These are phyloP conservation scores for Rousettus leschenaultii DNA, from an alignment of 2,113 vertebrate species.

Conservation along the genomic window DNA sequence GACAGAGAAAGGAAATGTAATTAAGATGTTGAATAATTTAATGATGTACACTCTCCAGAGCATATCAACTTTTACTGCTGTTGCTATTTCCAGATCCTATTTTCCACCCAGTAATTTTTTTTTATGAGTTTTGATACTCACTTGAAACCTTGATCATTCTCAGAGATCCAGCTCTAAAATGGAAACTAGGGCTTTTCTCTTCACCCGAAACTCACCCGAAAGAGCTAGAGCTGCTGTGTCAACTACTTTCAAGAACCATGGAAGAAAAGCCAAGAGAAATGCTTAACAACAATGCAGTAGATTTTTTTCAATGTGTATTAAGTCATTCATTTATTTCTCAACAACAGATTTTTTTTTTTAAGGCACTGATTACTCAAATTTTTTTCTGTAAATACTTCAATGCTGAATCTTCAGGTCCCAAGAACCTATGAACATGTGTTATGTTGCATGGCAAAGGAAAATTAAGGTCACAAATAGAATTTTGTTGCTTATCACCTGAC, in stretches of 20 bases:
- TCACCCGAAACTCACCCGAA: constrained; percentile 62
- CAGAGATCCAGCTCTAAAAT: constrained; percentile 63
- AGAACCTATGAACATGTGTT: not conserved
- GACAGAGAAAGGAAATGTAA: constrained; percentile 55
- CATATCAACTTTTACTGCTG: constrained; percentile 72
- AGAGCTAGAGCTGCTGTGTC: constrained; percentile 56
- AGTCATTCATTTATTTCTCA: too few species aligned
- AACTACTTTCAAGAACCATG: constrained; percentile 60
- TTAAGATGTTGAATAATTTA: constrained; percentile 72
- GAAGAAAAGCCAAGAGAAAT: constrained; percentile 35
- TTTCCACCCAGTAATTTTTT: constrained; percentile 56
- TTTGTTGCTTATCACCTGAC: not conserved
- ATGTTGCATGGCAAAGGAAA: not conserved
- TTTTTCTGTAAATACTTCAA: not conserved
- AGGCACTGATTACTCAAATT: not conserved
- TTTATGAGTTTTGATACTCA: constrained; percentile 59
- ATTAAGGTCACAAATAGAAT: not conserved
- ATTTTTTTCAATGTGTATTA: not conserved
- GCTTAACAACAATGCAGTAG: not conserved
- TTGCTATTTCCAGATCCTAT: constrained; percentile 75
- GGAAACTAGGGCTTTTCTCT: constrained; percentile 74
- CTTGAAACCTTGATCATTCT: constrained; percentile 64
- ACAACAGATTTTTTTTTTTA: not conserved
- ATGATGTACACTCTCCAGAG: constrained; percentile 64
- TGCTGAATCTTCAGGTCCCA: not conserved